Base-by-base conservation (phyloP, 1,140 invertebrate species). In the Drosophila kohkoa region DNA sequence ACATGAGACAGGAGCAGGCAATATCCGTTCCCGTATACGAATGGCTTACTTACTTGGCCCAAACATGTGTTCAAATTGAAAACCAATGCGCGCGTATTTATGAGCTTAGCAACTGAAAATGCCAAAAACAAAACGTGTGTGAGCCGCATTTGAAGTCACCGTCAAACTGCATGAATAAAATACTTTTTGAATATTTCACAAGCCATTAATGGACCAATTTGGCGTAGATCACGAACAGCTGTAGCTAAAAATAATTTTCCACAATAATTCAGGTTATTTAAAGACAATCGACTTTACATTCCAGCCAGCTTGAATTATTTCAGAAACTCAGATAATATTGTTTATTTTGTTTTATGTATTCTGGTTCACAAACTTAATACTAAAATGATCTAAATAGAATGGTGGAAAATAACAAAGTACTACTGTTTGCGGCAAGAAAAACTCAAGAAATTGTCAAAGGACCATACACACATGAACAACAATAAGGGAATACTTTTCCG, bases 1-100 rank as follows among this genome's bases (percentile, higher is more conserved):
- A 58, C 52, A 28, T 8, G 52, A 28, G 57, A 49, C 51, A 54
- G 35, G 8, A 46, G 15, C 51, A 16, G 5, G 3, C 38, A 28
- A 25, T 30, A 52, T 28, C 20, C 25, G 49, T 52, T 6, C 35
- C 35, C n/a, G 51, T 55, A 38, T 41, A 48, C 54, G 49, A 48
- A 51, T 66, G 51, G 62, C 64, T 28, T 51, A 57, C 54, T 11
- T 58, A 57, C 67, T 57, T 58, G 43, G 43, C 32, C 28, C 48
- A 15, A 46, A 46, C 62, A 72, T 64, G 67, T 86, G 63, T 79
- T 72, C 55, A 76, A 87, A 79, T 86, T 79, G 74, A 85, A 85
- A 85, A 81, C 66, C 64, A 71, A 78, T 81, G 78, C 81, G 15
- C 54, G 38, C 46, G 60, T 54, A 71, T 68, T 64, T 65, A 49